A percentile compares a stretch with the other conserved stretches of the same genome.
Evolutionary conservation across 1,140 invertebrate species (phyloP).

Genomic region (Mercenaria mercenaria): DNA sequence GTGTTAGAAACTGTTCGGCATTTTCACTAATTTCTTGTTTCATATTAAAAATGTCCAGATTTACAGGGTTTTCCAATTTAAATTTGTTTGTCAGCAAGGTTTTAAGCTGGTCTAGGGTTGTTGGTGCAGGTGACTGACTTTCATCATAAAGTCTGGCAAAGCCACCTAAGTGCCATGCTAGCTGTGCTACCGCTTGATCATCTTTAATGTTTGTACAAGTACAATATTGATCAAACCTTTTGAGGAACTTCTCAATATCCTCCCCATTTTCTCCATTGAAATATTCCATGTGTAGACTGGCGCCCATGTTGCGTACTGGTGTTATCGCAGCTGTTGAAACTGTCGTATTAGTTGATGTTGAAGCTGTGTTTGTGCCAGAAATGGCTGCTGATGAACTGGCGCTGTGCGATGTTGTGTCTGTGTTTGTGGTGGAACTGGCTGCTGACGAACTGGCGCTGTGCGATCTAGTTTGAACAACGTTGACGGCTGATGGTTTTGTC

Average conservation of each 20-base stretch:
- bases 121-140: not conserved
- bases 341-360: too few relatives aligned
- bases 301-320: not conserved
- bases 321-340: too few relatives aligned
- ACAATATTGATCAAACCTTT: not conserved
- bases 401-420: not conserved
- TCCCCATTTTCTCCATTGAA: not conserved
- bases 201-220: not conserved
- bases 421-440: too few relatives aligned
- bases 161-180: not conserved
- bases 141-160: not conserved
- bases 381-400: too few relatives aligned
- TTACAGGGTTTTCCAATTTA: not conserved
- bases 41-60: not conserved
- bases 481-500: too few relatives aligned
- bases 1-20: not conserved
- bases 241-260: not conserved
- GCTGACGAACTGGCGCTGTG: too few relatives aligned
- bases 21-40: not conserved
- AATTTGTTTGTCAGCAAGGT: not conserved
- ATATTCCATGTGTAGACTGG: not conserved
- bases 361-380: too few relatives aligned
- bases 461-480: not conserved
- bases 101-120: not conserved
- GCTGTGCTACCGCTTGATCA: not conserved